Percentiles rank a stretch among this genome's conserved stretches.
Conservation (phyloP, 2,888 invertebrate species). For the Tillus elongatus region DNA sequence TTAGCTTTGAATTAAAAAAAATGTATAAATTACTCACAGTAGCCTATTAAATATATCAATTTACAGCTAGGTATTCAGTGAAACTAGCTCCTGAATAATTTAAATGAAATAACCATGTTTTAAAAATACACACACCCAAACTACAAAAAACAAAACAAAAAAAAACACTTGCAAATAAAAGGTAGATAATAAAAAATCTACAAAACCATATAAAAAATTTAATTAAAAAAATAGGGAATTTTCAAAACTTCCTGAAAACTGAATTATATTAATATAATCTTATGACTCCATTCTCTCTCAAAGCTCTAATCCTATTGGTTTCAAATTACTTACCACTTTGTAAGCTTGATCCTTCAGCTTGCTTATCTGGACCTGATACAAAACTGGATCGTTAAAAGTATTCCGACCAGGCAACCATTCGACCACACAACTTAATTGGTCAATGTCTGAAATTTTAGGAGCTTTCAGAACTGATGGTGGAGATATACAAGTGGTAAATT, state of each 20-base stretch:
- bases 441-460: conserved; percentile 52
- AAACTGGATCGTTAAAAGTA: conserved; percentile 54
- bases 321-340: conserved; percentile 46
- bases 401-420: conserved; percentile 58
- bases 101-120: no score
- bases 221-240: background rate
- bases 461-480: conserved; percentile 74
- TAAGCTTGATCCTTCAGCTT: conserved; percentile 53
- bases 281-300: no score
- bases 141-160: conserved; percentile 6
- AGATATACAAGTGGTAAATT: conserved; percentile 65
- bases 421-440: conserved; percentile 47
- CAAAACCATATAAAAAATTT: background rate
- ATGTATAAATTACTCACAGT: no score
- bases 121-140: no score
- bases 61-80: no score
- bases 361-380: conserved; percentile 66
- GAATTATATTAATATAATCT: no score
- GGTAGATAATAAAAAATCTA: background rate
- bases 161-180: background rate
- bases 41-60: no score
- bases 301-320: no score
- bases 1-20: no score
- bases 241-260: no score
- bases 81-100: no score